Conservation (phyloP, 2,797 vertebrate genomes). For the Kryptolebias ocellatus region DNA sequence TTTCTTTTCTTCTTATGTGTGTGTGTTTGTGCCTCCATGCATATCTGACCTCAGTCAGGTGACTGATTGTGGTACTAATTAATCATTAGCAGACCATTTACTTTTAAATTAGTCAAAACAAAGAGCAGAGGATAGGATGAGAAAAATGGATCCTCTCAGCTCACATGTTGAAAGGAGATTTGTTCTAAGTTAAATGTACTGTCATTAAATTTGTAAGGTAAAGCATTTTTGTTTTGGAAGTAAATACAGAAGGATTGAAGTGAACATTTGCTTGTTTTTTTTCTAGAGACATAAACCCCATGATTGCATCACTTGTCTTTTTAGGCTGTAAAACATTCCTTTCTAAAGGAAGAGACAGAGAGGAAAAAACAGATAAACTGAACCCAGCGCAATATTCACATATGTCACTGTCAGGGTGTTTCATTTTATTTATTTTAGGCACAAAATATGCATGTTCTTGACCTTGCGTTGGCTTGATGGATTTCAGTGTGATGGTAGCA, state of each 20-base stretch:
- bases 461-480: not conserved
- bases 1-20: not conserved
- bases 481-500: not conserved
- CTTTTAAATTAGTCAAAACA: not conserved
- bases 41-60: conserved; percentile 23
- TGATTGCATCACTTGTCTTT: not conserved
- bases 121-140: not conserved
- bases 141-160: not conserved
- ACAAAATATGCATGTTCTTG: not conserved
- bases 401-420: not conserved
- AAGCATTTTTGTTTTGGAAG: too few relatives aligned
- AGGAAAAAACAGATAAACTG: not conserved
- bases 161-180: too few relatives aligned
- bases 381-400: too few relatives aligned
- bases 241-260: too few relatives aligned
- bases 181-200: too few relatives aligned
- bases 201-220: too few relatives aligned
- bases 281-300: too few relatives aligned
- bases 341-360: not conserved
- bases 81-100: conserved; percentile 10
- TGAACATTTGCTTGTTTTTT: too few relatives aligned
- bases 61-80: conserved; percentile 1
- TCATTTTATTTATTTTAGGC: not conserved
- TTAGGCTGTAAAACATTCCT: not conserved
- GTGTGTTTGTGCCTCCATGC: not conserved